Evolutionary conservation across 2,113 vertebrate species (phyloP).

Genomic region (Xiphophorus couchianus): DNA sequence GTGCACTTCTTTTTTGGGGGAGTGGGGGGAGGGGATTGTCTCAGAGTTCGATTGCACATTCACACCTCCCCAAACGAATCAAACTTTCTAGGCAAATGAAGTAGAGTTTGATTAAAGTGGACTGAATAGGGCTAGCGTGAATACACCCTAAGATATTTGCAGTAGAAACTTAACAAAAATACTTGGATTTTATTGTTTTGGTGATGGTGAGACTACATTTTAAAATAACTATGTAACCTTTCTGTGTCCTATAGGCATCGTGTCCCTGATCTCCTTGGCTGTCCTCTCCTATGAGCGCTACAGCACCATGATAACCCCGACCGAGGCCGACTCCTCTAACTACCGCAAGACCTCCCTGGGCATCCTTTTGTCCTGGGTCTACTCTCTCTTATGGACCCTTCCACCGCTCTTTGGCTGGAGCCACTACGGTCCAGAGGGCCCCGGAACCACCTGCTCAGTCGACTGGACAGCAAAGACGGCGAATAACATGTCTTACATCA

Average conservation of each 20-base stretch:
- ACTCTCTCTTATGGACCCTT: conserved; percentile 82
- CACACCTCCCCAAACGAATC: no score
- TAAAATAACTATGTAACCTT: background rate
- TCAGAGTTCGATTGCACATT: no score
- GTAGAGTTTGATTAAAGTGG: no score
- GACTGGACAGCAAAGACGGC: conserved; percentile 83
- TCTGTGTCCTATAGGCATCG: conserved; percentile 72
- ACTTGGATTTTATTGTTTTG: no score
- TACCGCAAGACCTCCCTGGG: conserved; percentile 79
- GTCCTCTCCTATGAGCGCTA: conserved; percentile 86
- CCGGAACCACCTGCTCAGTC: conserved; percentile 85
- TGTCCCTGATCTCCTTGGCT: conserved; percentile 84
- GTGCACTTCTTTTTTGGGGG: no score
- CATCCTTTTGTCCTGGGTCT: conserved; percentile 81
- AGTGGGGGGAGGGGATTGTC: no score
- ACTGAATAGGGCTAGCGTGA: no score
- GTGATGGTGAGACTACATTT: background rate
- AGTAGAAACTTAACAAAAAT: no score
- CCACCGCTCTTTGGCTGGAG: conserved; percentile 86
- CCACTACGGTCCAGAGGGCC: conserved; percentile 82
- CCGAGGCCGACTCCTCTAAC: conserved; percentile 82
- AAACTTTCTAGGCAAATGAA: no score
- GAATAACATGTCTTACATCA: conserved; percentile 81
- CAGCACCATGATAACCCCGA: conserved; percentile 79
- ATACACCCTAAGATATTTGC: no score